Percentiles rank a stretch among this genome's conserved stretches.
Conservation (phyloP, 1,140 invertebrate genomes). For the Drosophila varians region DNA sequence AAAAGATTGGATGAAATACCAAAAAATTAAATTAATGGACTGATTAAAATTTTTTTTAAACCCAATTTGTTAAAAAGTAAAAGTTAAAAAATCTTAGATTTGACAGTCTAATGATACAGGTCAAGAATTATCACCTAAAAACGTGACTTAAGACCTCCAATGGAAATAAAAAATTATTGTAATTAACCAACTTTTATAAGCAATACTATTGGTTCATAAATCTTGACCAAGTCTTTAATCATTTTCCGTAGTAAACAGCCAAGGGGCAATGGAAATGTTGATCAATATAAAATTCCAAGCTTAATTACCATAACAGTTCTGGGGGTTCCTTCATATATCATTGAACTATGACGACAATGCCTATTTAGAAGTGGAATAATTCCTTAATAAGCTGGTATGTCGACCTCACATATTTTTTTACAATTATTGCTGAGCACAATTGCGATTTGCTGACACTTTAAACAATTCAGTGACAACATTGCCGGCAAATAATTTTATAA, state of each 20-base stretch:
- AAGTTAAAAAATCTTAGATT: neutral
- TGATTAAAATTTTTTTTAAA: neutral
- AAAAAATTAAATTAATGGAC: neutral
- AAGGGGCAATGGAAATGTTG: conserved; percentile 18
- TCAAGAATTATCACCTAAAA: conserved; percentile 18
- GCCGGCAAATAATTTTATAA: conserved; percentile 35
- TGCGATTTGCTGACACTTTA: conserved; percentile 20
- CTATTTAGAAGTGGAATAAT: conserved; percentile 24
- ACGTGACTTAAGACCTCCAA: neutral
- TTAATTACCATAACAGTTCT: neutral
- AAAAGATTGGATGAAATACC: no score
- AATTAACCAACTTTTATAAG: neutral
- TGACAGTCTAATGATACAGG: conserved; percentile 3
- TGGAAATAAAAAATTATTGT: conserved; percentile 5
- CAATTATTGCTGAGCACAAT: conserved; percentile 23
- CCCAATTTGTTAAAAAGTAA: neutral
- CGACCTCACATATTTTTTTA: conserved; percentile 15
- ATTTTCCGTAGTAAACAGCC: conserved; percentile 27
- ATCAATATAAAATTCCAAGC: conserved; percentile 10
- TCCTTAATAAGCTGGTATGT: conserved; percentile 5
- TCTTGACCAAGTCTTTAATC: conserved; percentile 11
- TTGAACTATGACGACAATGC: conserved; percentile 15
- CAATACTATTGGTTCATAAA: neutral
- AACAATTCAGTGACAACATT: conserved; percentile 28
- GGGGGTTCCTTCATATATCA: conserved; percentile 26